These are phyloP conservation scores for Dexiosoma caninum DNA, from an alignment of 2,888 invertebrate genomes.

Conservation along the genomic window DNA sequence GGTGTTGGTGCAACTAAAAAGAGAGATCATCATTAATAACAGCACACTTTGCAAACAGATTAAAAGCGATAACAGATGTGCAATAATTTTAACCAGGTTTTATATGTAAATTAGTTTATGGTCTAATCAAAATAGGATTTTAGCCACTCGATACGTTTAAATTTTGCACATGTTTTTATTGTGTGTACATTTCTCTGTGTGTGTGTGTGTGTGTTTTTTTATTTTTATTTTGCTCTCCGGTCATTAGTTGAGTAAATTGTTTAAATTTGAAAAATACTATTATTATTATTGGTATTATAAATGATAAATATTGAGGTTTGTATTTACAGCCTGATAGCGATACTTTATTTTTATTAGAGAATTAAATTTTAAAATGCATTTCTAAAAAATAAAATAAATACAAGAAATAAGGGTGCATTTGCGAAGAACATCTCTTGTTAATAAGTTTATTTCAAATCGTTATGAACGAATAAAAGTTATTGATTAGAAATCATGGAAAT, in stretches of 20 bases:
- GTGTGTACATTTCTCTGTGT: no score
- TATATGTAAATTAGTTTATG: constrained; percentile 64
- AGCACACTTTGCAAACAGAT: constrained; percentile 65
- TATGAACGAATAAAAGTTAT: no score
- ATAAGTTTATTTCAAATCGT: no score
- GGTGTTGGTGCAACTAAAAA: constrained; percentile 15
- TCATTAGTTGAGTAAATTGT: constrained; percentile 52
- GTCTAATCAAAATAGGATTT: constrained; percentile 65
- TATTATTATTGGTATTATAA: constrained; percentile 45
- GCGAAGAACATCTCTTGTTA: no score
- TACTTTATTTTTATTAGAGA: constrained; percentile 11
- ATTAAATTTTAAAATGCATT: constrained; percentile 41
- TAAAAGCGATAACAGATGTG: constrained; percentile 65
- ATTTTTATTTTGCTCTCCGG: not conserved
- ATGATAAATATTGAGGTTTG: constrained; percentile 51
- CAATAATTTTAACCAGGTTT: constrained; percentile 61
- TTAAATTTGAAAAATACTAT: constrained; percentile 50
- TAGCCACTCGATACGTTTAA: constrained; percentile 32
- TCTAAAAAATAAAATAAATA: no score
- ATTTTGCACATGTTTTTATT: constrained; percentile 10
- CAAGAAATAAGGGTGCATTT: no score
- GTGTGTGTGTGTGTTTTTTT: not conserved
- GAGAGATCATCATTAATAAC: constrained; percentile 65
- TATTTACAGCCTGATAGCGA: constrained; percentile 8
- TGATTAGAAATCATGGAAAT: no score